Percentiles rank a stretch among this genome's conserved stretches.
These are phyloP conservation scores for Tolmerus cingulatus DNA, from an alignment of 2,888 invertebrate genomes.

Conservation along the genomic window DNA sequence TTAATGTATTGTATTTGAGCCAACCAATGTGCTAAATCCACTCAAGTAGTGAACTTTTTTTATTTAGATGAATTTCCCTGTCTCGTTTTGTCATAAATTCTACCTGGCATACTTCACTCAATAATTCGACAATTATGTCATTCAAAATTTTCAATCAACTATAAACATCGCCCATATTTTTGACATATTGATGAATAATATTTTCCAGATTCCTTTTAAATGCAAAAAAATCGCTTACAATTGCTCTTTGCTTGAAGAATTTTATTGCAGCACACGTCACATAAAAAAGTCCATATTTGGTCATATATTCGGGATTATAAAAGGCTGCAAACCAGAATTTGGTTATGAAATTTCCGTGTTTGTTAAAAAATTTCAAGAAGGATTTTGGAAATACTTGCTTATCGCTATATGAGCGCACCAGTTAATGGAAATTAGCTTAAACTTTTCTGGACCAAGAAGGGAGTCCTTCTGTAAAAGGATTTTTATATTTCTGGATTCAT, in stretches of 20 bases:
- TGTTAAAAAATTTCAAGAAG: not conserved
- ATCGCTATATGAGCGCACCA: not conserved
- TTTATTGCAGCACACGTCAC: not conserved
- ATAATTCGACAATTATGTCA: not conserved
- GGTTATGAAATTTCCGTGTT: not conserved
- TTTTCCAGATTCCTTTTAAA: constrained; percentile 2
- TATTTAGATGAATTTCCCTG: not conserved
- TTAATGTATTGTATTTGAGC: not conserved
- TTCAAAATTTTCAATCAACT: constrained; percentile 4
- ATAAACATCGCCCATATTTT: not conserved
- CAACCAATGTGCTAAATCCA: not conserved
- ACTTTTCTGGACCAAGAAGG: not conserved
- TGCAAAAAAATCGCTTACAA: not conserved
- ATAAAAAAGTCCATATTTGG: not conserved
- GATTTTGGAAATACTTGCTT: not conserved
- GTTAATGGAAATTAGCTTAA: not conserved
- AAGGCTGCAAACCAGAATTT: not conserved
- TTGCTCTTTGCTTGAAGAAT: not conserved
- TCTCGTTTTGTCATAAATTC: not conserved
- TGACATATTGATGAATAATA: not conserved
- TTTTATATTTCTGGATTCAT: not conserved
- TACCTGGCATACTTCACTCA: not conserved
- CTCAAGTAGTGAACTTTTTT: not conserved
- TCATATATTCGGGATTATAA: not conserved
- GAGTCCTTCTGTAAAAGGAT: not conserved